phyloP scores from a whole-genome alignment of 2,888 invertebrate species.

The Athrips mouffetella region DNA sequence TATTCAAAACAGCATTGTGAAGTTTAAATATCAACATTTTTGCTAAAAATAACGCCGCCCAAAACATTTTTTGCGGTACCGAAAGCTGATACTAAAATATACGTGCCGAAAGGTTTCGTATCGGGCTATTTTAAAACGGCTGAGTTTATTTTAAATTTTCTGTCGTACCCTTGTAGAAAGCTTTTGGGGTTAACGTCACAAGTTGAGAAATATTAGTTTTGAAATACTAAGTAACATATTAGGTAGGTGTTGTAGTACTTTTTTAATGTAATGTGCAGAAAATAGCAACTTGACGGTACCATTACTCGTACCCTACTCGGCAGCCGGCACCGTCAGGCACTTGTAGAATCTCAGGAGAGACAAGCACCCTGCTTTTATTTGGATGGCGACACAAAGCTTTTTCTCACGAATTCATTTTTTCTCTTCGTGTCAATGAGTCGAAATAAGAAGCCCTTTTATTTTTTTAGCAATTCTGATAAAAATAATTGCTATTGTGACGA shows the following conservation, averaged over 20 bases:
- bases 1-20: too few relatives aligned
- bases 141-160: slow-evolving; percentile 2
- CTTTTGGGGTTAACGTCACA: neutral
- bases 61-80: slow-evolving; percentile 1
- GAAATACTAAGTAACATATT: too few relatives aligned
- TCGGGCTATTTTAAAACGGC: neutral
- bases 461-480: neutral
- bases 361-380: slow-evolving; percentile 10
- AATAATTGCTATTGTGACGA: neutral
- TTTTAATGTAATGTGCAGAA: too few relatives aligned
- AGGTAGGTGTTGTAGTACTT: too few relatives aligned
- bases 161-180: neutral
- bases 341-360: slow-evolving; percentile 9
- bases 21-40: too few relatives aligned
- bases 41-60: neutral
- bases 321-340: slow-evolving; percentile 1
- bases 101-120: neutral
- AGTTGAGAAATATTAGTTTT: neutral
- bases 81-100: neutral
- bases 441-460: slow-evolving; percentile 1
- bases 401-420: neutral
- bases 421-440: neutral
- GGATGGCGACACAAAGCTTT: slow-evolving; percentile 8
- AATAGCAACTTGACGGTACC: neutral
- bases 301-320: slow-evolving; percentile 1